These are phyloP conservation scores for Arizona elegans DNA, from an alignment of 2,113 vertebrate genomes.

Conservation along the genomic window DNA sequence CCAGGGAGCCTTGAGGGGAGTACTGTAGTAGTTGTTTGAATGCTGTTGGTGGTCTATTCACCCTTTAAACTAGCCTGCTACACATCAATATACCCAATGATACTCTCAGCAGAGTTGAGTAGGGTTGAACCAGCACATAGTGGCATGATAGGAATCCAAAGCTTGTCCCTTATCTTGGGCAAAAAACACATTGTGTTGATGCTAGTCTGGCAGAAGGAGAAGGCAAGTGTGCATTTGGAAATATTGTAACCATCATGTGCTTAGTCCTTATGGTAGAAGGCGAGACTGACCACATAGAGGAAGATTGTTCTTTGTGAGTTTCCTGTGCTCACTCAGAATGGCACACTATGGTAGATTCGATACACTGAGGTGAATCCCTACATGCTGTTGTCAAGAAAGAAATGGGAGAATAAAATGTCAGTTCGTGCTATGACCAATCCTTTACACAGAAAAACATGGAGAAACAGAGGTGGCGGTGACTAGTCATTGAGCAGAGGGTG, in stretches of 20 bases:
- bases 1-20: background rate
- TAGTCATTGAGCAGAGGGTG: background rate
- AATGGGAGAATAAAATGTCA: background rate
- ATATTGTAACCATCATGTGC: background rate
- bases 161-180: background rate
- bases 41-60: background rate
- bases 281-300: background rate
- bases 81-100: background rate
- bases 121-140: background rate
- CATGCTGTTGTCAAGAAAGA: background rate
- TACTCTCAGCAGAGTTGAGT: background rate
- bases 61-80: background rate
- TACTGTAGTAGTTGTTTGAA: background rate
- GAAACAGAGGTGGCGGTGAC: background rate
- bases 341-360: background rate
- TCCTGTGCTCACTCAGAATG: background rate
- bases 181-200: background rate
- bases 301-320: background rate
- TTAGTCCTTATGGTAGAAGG: background rate
- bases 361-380: background rate
- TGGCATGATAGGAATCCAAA: background rate
- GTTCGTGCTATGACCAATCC: background rate
- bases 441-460: background rate
- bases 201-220: background rate
- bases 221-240: background rate